Evolutionary conservation across 2,113 vertebrate genomes (phyloP).

Genomic region (Plectropomus leopardus): DNA sequence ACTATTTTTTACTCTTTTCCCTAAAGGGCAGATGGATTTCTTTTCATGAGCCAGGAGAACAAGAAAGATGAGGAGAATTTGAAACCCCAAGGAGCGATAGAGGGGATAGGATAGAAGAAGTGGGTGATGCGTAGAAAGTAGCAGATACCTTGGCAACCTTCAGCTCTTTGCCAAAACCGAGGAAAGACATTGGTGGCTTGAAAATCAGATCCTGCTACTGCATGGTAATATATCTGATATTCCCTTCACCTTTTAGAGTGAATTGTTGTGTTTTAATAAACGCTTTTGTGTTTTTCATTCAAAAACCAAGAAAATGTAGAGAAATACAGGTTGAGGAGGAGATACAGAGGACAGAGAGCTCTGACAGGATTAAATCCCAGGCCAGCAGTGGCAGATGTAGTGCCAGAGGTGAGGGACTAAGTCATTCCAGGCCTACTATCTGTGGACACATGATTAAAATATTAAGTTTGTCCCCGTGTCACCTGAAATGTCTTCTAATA

Average conservation of each 20-base stretch:
- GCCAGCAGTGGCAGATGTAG: constrained; percentile 18
- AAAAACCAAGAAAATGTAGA: neutral
- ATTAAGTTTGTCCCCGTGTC: constrained; percentile 7
- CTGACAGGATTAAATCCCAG: constrained; percentile 27
- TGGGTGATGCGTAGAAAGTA: constrained; percentile 51
- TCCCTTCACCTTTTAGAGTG: neutral
- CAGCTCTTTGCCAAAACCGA: constrained; percentile 34
- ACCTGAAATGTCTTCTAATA: constrained; percentile 15
- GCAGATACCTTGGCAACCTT: constrained; percentile 48
- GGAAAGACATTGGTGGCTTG: constrained; percentile 5
- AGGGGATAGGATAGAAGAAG: constrained; percentile 54
- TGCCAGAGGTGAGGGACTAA: constrained; percentile 31
- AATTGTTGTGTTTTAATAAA: neutral
- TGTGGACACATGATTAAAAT: constrained; percentile 23
- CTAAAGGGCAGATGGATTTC: constrained; percentile 80
- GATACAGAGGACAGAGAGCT: constrained; percentile 2
- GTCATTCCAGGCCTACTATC: constrained; percentile 1
- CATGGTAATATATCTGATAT: neutral
- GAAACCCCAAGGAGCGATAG: constrained; percentile 58
- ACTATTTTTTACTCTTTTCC: constrained; percentile 72
- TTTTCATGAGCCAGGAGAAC: constrained; percentile 73
- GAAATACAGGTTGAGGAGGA: neutral
- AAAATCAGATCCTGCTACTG: neutral
- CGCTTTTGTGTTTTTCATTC: neutral
- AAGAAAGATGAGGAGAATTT: constrained; percentile 75